These are phyloP conservation scores for Aporrectodea caliginosa DNA, from an alignment of 1,140 invertebrate species.

Conservation along the genomic window DNA sequence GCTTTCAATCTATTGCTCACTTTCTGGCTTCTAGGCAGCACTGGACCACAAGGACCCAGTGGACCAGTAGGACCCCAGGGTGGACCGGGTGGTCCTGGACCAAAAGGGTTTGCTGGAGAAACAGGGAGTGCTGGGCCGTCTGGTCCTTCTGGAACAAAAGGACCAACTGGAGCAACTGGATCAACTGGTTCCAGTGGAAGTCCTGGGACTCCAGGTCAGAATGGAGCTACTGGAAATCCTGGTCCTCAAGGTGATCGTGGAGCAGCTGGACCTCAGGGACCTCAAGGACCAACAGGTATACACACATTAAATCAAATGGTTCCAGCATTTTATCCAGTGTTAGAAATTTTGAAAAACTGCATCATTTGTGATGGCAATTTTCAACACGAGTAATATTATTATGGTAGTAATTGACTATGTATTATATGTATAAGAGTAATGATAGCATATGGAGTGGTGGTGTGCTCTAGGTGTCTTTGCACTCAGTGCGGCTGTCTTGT, in stretches of 20 bases:
- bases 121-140: neutral
- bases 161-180: slow-evolving; percentile 5
- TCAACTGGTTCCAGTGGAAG: slow-evolving; percentile 7
- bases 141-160: slow-evolving; percentile 14
- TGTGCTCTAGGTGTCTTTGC: too few relatives aligned
- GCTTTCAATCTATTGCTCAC: too few relatives aligned
- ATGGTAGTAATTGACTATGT: too few relatives aligned
- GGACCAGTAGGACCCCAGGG: slow-evolving; percentile 20
- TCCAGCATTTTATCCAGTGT: too few relatives aligned
- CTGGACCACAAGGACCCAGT: neutral
- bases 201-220: slow-evolving; percentile 10
- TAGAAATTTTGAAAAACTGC: too few relatives aligned
- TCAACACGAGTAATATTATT: too few relatives aligned
- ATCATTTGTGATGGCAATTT: too few relatives aligned
- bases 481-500: too few relatives aligned
- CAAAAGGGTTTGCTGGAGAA: slow-evolving; percentile 8
- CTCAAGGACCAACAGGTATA: slow-evolving; percentile 19
- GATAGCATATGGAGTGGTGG: too few relatives aligned
- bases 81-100: neutral
- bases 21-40: slow-evolving; percentile 2
- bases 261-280: slow-evolving; percentile 23
- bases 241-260: slow-evolving; percentile 22
- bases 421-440: too few relatives aligned
- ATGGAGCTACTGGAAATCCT: slow-evolving; percentile 10
- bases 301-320: too few relatives aligned